phyloP scores from a whole-genome alignment of 2,113 vertebrate species.

The Tinamus guttatus region DNA sequence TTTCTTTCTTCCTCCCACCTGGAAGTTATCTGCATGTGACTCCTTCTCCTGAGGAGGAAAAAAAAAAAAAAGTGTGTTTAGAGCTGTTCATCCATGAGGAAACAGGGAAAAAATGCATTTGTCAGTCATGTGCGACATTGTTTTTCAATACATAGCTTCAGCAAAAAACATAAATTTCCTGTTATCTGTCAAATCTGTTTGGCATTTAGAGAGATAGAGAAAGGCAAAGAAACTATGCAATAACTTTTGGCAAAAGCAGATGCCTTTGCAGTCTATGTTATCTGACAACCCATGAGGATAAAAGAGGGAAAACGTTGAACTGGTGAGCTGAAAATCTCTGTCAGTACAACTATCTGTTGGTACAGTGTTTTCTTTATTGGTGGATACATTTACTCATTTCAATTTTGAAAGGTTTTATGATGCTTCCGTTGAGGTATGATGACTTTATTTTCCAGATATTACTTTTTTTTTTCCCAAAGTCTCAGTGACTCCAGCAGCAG shows the following conservation, averaged over 20 bases:
- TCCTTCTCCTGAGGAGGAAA: background rate
- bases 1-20: background rate
- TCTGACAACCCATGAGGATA: background rate
- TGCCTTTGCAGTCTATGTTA: background rate
- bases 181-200: background rate
- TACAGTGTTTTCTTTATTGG: background rate
- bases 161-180: background rate
- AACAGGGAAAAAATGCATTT: background rate
- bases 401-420: background rate
- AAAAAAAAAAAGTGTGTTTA: rapidly evolving
- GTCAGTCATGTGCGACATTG: rapidly evolving
- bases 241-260: background rate
- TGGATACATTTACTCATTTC: background rate
- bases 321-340: background rate
- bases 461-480: too few species aligned
- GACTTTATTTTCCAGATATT: background rate
- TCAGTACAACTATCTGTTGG: background rate
- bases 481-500: background rate
- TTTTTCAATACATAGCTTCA: background rate
- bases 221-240: background rate
- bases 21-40: background rate
- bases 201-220: rapidly evolving
- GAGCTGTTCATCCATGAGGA: background rate
- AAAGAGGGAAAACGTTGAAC: background rate
- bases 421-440: background rate